phyloP scores from a whole-genome alignment of 2,888 invertebrate genomes.

The Cerastis rubricosa region DNA sequence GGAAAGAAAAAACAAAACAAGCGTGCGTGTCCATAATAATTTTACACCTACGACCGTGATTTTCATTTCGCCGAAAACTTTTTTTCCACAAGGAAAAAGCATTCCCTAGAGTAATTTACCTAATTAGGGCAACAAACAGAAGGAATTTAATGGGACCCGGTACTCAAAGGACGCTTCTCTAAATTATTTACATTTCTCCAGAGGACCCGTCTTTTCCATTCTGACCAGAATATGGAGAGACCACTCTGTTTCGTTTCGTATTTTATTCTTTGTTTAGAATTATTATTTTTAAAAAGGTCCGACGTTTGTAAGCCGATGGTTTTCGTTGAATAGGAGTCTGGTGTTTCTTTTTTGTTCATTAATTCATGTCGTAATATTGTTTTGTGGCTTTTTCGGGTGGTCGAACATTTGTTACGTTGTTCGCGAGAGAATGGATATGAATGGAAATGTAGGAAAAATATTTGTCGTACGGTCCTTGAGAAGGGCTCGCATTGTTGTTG shows the following conservation, averaged over 20 bases:
- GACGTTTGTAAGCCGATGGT: constrained; percentile 56
- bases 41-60: constrained; percentile 61
- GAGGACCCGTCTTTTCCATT: constrained; percentile 76
- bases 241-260: constrained; percentile 42
- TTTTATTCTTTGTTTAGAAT: constrained; percentile 55
- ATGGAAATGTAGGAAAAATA: constrained; percentile 28
- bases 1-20: background rate
- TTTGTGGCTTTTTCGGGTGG: constrained; percentile 61
- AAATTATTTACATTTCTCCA: constrained; percentile 85
- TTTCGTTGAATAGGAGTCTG: constrained; percentile 49
- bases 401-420: constrained; percentile 58
- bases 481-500: constrained; percentile 5
- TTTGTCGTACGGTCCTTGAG: constrained; percentile 34
- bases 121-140: constrained; percentile 85
- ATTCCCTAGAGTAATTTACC: constrained; percentile 80
- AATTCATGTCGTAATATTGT: constrained; percentile 61
- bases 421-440: constrained; percentile 32
- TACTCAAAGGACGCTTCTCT: constrained; percentile 79
- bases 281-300: constrained; percentile 61
- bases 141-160: constrained; percentile 81
- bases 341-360: constrained; percentile 62
- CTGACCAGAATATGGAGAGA: constrained; percentile 72
- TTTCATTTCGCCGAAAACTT: constrained; percentile 60
- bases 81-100: constrained; percentile 69
- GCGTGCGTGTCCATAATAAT: constrained; percentile 61